These are phyloP conservation scores for Molossus molossus DNA, from an alignment of 2,797 vertebrate genomes.

Conservation along the genomic window DNA sequence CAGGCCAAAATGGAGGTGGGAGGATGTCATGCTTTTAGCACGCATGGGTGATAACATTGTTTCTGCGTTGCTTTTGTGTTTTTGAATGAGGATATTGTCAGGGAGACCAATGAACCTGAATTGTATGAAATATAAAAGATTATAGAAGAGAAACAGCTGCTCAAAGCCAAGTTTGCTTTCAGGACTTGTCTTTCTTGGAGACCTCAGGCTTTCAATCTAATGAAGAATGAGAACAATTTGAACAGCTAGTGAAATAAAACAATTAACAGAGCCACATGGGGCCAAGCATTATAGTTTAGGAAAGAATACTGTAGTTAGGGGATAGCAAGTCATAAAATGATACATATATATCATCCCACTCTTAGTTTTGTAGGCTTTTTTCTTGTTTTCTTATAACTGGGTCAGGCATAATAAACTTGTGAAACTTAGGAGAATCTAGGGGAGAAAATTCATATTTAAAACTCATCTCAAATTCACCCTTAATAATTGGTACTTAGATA, in stretches of 20 bases:
- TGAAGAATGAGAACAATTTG: constrained; percentile 50
- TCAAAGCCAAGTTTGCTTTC: constrained; percentile 41
- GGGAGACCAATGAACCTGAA: constrained; percentile 52
- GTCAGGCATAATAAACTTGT: neutral
- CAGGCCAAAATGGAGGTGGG: constrained; percentile 23
- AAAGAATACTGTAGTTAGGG: neutral
- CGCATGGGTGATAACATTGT: neutral
- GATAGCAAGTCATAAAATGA: neutral
- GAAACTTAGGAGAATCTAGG: neutral
- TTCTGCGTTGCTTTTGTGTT: constrained; percentile 59
- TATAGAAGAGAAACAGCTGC: constrained; percentile 55
- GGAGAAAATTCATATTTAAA: neutral
- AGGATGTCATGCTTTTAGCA: constrained; percentile 20
- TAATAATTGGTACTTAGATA: neutral
- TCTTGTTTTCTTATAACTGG: neutral
- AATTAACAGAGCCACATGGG: neutral
- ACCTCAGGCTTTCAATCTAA: neutral
- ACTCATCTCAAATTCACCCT: neutral
- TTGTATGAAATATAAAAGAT: constrained; percentile 52
- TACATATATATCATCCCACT: neutral
- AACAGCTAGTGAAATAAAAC: constrained; percentile 36
- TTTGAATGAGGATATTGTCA: constrained; percentile 46
- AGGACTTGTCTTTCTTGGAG: neutral
- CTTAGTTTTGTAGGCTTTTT: neutral
- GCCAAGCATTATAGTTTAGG: neutral